phyloP scores from a whole-genome alignment of 2,113 vertebrate genomes.

The Glareola pratincola region DNA sequence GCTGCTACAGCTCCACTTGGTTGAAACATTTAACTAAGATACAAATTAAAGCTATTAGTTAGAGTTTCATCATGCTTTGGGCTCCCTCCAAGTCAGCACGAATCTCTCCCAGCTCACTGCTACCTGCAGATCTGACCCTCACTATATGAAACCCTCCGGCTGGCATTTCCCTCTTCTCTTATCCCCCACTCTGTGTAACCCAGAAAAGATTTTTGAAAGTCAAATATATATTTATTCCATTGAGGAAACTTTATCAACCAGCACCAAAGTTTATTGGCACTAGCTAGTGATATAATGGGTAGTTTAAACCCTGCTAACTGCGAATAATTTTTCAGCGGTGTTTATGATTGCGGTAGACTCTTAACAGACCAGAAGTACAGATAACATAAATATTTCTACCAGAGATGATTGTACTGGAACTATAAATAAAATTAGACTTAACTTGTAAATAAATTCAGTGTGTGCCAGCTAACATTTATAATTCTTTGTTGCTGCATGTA shows the following conservation, averaged over 20 bases:
- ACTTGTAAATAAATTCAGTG: conserved; percentile 79
- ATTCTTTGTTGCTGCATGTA: conserved; percentile 72
- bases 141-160: background rate
- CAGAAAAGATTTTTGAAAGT: conserved; percentile 77
- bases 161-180: conserved; percentile 33
- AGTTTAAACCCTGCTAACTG: conserved; percentile 82
- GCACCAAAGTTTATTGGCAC: conserved; percentile 75
- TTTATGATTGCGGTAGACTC: conserved; percentile 76
- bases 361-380: conserved; percentile 76
- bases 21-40: background rate
- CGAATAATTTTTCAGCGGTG: conserved; percentile 79
- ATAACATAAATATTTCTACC: conserved; percentile 82
- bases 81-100: background rate
- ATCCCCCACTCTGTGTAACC: background rate
- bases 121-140: background rate
- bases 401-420: conserved; percentile 71
- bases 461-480: conserved; percentile 73
- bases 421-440: conserved; percentile 80
- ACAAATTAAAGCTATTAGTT: background rate
- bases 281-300: conserved; percentile 79
- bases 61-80: background rate
- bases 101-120: background rate
- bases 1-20: background rate
- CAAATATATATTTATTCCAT: conserved; percentile 77
- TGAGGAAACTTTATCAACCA: conserved; percentile 79